Base-by-base conservation (phyloP, 2,797 vertebrate species). In the Gymnodraco acuticeps region DNA sequence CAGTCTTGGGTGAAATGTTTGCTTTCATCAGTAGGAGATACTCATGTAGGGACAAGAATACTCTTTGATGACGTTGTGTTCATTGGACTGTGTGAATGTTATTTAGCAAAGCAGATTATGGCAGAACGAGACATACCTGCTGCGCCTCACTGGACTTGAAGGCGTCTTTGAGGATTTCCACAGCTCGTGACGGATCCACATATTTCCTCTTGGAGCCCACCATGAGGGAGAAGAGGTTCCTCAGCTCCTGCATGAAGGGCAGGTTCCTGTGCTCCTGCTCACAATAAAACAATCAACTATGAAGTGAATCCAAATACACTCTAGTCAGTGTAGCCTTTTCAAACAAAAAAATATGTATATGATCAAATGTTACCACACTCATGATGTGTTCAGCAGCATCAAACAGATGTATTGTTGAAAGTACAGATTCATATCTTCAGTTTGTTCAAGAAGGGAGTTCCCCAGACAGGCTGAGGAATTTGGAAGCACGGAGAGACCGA, bases 141-240 rank as follows among this genome's bases (percentile, higher is more conserved):
- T 99, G 98, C 0, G 97, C 98, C 81, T 99, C 98, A 87, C 96
- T 98, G 72, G 98, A 99, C 91, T 99, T 99, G 85, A 99, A 99
- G 84, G 98, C 98, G 62, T 98, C 98, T 94, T 99, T 99, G 85
- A 99, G 97, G 77, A 99, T 99, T 92, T 99, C 97, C 86, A 99
- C 97, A 0, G 98, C 98, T 80, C 96, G 95, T 55, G 98, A 99
- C 0, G 98, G 98, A 88, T 99, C 98, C 78, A 99, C 98, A 1
- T 99, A 99, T 90, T 99, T 99, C 86, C 98, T 95, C 89, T 98
- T 98, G 10, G 98, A 99, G 41, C 97, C 98, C 87, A 98, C 97
- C 91, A 99, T 96, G 85, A 99, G 96, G 50, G 98, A 98, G 95
- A 99, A 99, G 5, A 99, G 95, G 81, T 96, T 96, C 79, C 98